These are phyloP conservation scores for Tetrao urogallus DNA, from an alignment of 2,113 vertebrate species.

Conservation along the genomic window DNA sequence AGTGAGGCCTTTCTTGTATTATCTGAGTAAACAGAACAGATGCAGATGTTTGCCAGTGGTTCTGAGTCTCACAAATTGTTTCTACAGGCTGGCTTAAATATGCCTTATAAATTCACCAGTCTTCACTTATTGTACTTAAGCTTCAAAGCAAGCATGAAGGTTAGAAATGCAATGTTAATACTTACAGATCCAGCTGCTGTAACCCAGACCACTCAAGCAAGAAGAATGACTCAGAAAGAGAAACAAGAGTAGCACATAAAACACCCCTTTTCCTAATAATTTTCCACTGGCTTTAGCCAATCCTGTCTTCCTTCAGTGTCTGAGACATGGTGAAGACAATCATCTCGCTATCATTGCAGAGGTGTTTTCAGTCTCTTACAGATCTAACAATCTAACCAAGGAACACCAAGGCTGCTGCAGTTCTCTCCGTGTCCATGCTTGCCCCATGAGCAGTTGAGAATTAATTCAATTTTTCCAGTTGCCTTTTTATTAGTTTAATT, in stretches of 20 bases:
- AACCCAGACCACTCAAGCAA: not conserved
- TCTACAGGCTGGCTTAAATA: not conserved
- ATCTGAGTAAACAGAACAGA: slow-evolving; percentile 8
- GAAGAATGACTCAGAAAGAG: not conserved
- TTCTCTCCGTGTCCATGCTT: not conserved
- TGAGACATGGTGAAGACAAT: not conserved
- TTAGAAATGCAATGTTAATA: not conserved
- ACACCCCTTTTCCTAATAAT: not conserved
- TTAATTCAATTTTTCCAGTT: not conserved
- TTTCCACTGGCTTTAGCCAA: not conserved
- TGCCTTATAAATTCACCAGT: not conserved
- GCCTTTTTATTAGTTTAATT: slow-evolving; percentile 20
- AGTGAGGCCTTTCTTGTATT: not conserved
- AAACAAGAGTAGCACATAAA: not conserved
- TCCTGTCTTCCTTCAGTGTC: not conserved
- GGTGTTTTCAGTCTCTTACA: not conserved
- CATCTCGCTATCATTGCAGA: not conserved
- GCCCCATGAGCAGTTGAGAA: not conserved
- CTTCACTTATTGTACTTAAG: not conserved
- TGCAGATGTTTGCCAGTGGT: slow-evolving; percentile 13
- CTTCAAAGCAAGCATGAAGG: slow-evolving; percentile 20
- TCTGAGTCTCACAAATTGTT: not conserved
- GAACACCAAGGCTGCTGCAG: not conserved
- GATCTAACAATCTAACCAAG: not conserved
- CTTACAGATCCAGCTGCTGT: not conserved